These are phyloP conservation scores for Pristionchus entomophagus DNA, from an alignment of 2,888 invertebrate species.

Conservation along the genomic window DNA sequence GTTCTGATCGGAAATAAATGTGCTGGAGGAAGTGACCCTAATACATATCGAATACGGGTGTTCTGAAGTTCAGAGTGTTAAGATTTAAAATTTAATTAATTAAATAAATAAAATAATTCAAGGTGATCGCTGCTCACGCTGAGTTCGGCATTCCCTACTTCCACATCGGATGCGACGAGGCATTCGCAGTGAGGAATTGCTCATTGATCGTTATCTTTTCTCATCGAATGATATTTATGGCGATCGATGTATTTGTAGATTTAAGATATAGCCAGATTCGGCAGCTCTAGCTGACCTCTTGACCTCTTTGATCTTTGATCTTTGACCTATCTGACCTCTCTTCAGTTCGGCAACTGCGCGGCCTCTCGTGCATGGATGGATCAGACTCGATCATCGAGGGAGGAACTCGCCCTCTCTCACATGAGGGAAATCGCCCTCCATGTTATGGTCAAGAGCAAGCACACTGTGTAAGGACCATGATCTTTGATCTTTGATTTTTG, in stretches of 20 bases:
- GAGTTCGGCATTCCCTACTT: constrained; percentile 80
- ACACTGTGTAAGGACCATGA: constrained; percentile 43
- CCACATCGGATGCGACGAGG: constrained; percentile 79
- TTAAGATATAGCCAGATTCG: no score
- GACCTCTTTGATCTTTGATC: constrained; percentile 9
- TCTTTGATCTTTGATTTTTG: neutral
- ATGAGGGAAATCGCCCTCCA: constrained; percentile 61
- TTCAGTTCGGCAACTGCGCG: constrained; percentile 71
- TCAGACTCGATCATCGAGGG: constrained; percentile 41
- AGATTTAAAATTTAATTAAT: neutral
- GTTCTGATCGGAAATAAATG: neutral
- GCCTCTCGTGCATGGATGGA: constrained; percentile 66
- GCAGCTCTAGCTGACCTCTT: no score
- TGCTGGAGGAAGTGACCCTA: no score
- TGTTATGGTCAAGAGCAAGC: constrained; percentile 34
- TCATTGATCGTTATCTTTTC: neutral
- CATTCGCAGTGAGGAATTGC: constrained; percentile 64
- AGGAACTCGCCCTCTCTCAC: constrained; percentile 65
- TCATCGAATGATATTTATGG: no score
- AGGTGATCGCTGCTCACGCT: constrained; percentile 77
- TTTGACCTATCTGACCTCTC: neutral
- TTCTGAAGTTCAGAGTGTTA: neutral
- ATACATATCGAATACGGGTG: no score
- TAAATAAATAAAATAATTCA: neutral
- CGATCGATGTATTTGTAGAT: no score